A percentile compares a stretch with the other conserved stretches of the same genome.
Conservation (phyloP, 2,888 invertebrate genomes). For the Drosophila niveifrons region DNA sequence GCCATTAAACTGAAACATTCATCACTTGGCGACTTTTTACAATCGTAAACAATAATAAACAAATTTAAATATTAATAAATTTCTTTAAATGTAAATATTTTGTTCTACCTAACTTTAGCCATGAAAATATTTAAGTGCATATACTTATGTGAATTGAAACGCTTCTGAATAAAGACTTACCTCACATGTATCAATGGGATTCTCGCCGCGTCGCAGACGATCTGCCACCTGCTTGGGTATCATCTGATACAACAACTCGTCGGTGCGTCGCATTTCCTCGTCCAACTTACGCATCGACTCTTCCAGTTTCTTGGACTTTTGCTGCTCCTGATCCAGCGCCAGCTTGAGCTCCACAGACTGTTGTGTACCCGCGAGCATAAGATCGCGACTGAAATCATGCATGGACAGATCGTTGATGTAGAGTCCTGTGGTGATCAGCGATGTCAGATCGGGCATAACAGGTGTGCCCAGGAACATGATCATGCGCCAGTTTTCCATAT, state of each 20-base stretch:
- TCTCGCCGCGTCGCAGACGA: conserved; percentile 95
- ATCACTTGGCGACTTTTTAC: too few species aligned
- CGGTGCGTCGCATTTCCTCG: conserved; percentile 97
- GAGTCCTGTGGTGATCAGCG: conserved; percentile 95
- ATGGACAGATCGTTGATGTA: conserved; percentile 99
- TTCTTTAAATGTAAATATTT: too few species aligned
- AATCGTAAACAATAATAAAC: too few species aligned
- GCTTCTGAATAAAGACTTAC: conserved; percentile 86
- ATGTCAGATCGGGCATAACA: conserved; percentile 97
- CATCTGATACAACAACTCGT: conserved; percentile 98
- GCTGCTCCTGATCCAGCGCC: conserved; percentile 97
- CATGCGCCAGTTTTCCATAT: conserved; percentile 99
- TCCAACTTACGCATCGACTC: conserved; percentile 98
- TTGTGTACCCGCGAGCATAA: conserved; percentile 98
- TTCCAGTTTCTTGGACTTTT: conserved; percentile 97
- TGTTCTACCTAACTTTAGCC: too few species aligned
- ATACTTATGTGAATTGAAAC: too few species aligned
- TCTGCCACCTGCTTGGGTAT: conserved; percentile 99
- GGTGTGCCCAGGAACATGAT: conserved; percentile 99
- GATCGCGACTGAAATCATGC: conserved; percentile 98
- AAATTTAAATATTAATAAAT: too few species aligned
- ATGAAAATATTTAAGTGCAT: too few species aligned
- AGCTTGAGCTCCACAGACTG: conserved; percentile 98
- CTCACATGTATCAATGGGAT: conserved; percentile 98
- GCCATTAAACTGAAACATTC: too few species aligned